phyloP scores from a whole-genome alignment of 1,140 invertebrate genomes.

The Drosophila rhopaloa region DNA sequence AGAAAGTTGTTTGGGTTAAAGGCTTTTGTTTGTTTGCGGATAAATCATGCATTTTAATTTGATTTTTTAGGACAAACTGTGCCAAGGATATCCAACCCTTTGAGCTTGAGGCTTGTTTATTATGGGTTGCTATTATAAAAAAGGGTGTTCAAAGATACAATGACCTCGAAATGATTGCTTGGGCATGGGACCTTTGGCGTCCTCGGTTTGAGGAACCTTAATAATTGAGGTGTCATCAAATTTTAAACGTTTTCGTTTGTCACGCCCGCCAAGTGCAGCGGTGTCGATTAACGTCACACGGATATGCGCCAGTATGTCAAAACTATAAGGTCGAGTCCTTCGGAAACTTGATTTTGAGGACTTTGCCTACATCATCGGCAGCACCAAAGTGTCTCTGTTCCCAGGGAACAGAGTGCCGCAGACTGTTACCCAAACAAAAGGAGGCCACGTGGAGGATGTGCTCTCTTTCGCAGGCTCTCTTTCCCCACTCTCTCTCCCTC shows the following conservation, averaged over 20 bases:
- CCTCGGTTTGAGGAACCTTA: slow-evolving; percentile 11
- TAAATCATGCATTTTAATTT: slow-evolving; percentile 53
- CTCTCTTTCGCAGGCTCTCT: neutral
- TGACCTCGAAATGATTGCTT: slow-evolving; percentile 31
- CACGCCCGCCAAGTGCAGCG: slow-evolving; percentile 19
- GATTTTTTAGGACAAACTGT: slow-evolving; percentile 36
- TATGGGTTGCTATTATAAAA: slow-evolving; percentile 3
- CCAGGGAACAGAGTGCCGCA: slow-evolving; percentile 42
- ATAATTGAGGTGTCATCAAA: slow-evolving; percentile 47
- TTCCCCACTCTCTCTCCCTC: neutral
- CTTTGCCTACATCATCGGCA: slow-evolving; percentile 73
- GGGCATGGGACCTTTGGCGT: slow-evolving; percentile 3
- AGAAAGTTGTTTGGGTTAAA: slow-evolving; percentile 22
- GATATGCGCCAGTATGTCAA: slow-evolving; percentile 44
- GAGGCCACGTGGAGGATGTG: slow-evolving; percentile 31
- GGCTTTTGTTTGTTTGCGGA: slow-evolving; percentile 33
- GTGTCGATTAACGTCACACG: slow-evolving; percentile 70
- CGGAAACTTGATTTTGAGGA: slow-evolving; percentile 69
- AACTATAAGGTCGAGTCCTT: slow-evolving; percentile 81
- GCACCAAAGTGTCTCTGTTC: slow-evolving; percentile 33
- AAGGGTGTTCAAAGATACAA: slow-evolving; percentile 44
- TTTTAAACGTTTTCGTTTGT: slow-evolving; percentile 28
- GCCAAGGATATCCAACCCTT: slow-evolving; percentile 27
- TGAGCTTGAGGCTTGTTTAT: slow-evolving; percentile 11
- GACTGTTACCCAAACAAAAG: slow-evolving; percentile 38